A percentile compares a stretch with the other conserved stretches of the same genome.
Evolutionary conservation across 2,113 vertebrate species (phyloP).

Genomic region (Nettapus auritus): DNA sequence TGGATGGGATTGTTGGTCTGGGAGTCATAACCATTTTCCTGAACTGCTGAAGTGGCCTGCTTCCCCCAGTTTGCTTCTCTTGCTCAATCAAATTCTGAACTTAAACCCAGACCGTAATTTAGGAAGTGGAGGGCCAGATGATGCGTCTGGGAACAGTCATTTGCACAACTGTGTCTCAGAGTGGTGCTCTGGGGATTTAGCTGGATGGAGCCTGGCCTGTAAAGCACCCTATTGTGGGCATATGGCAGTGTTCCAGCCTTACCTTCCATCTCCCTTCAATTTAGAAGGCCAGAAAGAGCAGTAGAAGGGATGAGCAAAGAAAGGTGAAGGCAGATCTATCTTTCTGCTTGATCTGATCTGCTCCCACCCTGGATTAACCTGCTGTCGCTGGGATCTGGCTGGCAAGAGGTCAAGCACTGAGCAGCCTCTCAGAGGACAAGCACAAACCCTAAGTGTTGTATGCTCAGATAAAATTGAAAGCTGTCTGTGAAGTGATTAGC

Average conservation of each 20-base stretch:
- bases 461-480: not conserved
- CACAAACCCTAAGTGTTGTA: not conserved
- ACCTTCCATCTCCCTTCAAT: not conserved
- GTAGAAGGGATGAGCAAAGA: rapidly evolving
- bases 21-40: not conserved
- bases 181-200: not conserved
- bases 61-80: not conserved
- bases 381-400: not conserved
- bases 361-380: not conserved
- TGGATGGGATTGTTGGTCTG: not conserved
- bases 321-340: not conserved
- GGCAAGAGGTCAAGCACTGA: not conserved
- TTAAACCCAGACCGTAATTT: not conserved
- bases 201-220: not conserved
- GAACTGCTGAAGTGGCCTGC: not conserved
- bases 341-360: not conserved
- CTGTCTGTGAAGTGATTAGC: not conserved
- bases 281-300: not conserved
- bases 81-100: not conserved
- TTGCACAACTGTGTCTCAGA: not conserved
- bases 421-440: not conserved
- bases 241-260: not conserved
- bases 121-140: not conserved
- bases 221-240: not conserved
- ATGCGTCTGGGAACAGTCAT: not conserved